Conservation (phyloP, 2,888 invertebrate genomes). For the Dione juno region DNA sequence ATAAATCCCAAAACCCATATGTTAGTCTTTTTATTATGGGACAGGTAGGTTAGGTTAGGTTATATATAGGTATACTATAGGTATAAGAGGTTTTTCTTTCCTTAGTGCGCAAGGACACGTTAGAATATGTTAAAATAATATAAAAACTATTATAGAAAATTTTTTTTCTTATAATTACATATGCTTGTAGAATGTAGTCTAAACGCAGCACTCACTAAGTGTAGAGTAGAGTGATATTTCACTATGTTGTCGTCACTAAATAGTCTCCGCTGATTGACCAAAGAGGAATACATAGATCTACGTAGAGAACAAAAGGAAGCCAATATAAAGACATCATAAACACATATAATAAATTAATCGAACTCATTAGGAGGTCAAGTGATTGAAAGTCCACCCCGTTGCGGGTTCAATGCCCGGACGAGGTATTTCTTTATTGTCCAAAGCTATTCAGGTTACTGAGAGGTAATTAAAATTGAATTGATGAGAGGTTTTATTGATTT, state of each 20-base stretch:
- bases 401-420: conserved; percentile 34
- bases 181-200: no score
- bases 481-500: conserved; percentile 13
- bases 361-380: conserved; percentile 36
- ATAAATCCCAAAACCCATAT: no score
- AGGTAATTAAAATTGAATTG: conserved; percentile 11
- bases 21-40: no score
- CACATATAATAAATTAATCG: conserved; percentile 18
- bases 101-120: no score
- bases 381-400: conserved; percentile 36
- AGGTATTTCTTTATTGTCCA: conserved; percentile 17
- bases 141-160: no score
- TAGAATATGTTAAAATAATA: no score
- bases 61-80: no score
- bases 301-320: neutral
- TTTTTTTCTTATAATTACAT: no score
- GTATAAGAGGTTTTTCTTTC: no score
- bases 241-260: neutral
- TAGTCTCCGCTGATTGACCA: neutral
- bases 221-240: no score
- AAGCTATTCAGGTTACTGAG: conserved; percentile 1
- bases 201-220: no score
- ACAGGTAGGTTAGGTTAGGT: no score
- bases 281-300: neutral
- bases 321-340: neutral